A percentile compares a stretch with the other conserved stretches of the same genome.
Conservation (phyloP, 2,797 vertebrate genomes). For the Cossypha heuglini region DNA sequence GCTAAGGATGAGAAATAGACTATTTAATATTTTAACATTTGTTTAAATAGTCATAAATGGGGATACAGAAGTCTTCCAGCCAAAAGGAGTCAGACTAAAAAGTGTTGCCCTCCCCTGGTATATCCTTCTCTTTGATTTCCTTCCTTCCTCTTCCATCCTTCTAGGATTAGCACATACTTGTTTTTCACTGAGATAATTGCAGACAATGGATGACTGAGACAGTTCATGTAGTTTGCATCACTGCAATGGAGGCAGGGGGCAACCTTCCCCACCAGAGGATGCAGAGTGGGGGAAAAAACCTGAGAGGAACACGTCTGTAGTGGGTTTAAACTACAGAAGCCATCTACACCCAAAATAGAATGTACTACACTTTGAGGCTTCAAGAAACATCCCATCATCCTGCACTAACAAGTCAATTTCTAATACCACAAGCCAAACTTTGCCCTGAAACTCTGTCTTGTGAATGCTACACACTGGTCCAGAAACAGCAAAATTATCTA, state of each 20-base stretch:
- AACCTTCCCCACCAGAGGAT: neutral
- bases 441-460: neutral
- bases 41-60: neutral
- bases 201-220: neutral
- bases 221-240: neutral
- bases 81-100: neutral
- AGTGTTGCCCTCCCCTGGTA: neutral
- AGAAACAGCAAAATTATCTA: neutral
- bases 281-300: fast-evolving
- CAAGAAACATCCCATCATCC: neutral
- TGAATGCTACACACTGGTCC: neutral
- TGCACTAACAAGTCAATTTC: neutral
- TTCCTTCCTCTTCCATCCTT: neutral
- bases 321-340: constrained; percentile 13
- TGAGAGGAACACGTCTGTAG: neutral
- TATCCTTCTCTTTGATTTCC: neutral
- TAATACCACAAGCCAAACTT: neutral
- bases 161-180: neutral
- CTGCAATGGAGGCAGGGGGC: neutral
- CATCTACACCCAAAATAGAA: neutral
- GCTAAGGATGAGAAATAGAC: neutral
- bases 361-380: neutral
- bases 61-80: neutral
- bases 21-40: neutral
- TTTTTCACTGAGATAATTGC: neutral